phyloP scores from a whole-genome alignment of 2,888 invertebrate species.

The Protonemura montana region DNA sequence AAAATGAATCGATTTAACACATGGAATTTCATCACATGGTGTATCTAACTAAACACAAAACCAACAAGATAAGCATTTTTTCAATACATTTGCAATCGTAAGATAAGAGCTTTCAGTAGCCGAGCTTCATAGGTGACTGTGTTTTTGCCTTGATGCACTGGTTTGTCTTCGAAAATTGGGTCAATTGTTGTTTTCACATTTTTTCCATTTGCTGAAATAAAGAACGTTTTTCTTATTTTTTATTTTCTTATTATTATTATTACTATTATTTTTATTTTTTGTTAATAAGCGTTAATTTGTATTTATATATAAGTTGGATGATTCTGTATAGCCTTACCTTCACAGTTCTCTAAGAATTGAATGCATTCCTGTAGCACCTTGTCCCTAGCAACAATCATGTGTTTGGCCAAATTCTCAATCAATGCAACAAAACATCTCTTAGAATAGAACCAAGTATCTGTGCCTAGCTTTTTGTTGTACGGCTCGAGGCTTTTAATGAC shows the following conservation, averaged over 20 bases:
- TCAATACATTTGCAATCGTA: slow-evolving; percentile 66
- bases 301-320: too few species aligned
- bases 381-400: slow-evolving; percentile 88
- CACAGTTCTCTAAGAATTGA: slow-evolving; percentile 89
- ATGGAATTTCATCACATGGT: neutral
- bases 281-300: too few species aligned
- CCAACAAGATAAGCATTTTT: neutral
- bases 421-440: slow-evolving; percentile 95
- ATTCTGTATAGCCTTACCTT: too few species aligned
- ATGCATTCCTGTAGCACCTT: slow-evolving; percentile 86
- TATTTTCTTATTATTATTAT: too few species aligned
- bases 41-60: neutral
- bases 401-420: slow-evolving; percentile 88
- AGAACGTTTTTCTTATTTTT: too few species aligned
- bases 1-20: neutral
- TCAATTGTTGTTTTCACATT: slow-evolving; percentile 85
- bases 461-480: slow-evolving; percentile 91
- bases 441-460: slow-evolving; percentile 98
- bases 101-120: slow-evolving; percentile 79
- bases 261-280: too few species aligned
- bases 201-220: slow-evolving; percentile 77
- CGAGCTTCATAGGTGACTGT: slow-evolving; percentile 92
- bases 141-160: slow-evolving; percentile 77
- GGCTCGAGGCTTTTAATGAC: slow-evolving; percentile 97
- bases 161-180: slow-evolving; percentile 77